phyloP scores from a whole-genome alignment of 2,888 invertebrate genomes.

The Epistrophe eligans region DNA sequence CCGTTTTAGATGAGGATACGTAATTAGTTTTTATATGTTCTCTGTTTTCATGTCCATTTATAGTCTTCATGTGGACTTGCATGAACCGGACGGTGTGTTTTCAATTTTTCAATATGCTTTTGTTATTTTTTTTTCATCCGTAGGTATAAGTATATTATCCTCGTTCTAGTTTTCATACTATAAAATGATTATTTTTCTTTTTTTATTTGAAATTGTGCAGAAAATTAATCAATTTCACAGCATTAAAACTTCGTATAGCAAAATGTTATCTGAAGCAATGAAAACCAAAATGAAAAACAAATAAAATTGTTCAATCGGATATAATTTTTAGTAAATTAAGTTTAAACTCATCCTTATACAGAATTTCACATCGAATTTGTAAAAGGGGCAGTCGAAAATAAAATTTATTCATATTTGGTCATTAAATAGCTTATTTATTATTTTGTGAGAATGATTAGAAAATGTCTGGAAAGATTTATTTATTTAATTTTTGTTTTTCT shows the following conservation, averaged over 20 bases:
- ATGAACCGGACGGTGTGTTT: constrained; percentile 35
- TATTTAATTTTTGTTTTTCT: too few species aligned
- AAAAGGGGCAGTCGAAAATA: neutral
- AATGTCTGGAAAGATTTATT: too few species aligned
- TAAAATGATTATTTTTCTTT: neutral
- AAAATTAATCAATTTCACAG: constrained; percentile 66
- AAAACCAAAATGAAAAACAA: neutral
- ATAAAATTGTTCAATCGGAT: neutral
- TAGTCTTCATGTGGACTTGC: constrained; percentile 3
- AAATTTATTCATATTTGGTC: too few species aligned
- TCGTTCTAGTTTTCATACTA: constrained; percentile 46
- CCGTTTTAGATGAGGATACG: constrained; percentile 67
- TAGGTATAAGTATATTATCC: constrained; percentile 28
- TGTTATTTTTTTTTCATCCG: constrained; percentile 29
- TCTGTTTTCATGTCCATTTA: constrained; percentile 17
- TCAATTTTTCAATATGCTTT: constrained; percentile 52
- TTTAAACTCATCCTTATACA: neutral
- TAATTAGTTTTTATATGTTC: constrained; percentile 68
- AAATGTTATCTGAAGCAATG: neutral
- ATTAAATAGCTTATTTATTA: too few species aligned
- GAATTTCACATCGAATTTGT: neutral
- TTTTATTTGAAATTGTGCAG: constrained; percentile 32
- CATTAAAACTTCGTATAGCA: neutral
- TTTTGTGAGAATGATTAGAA: too few species aligned
- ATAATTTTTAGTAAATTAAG: neutral